Evolutionary conservation across 2,797 vertebrate species (phyloP), one percentile per base, ranked within the genome.

Genomic region (Gymnothorax reevesii): DNA sequence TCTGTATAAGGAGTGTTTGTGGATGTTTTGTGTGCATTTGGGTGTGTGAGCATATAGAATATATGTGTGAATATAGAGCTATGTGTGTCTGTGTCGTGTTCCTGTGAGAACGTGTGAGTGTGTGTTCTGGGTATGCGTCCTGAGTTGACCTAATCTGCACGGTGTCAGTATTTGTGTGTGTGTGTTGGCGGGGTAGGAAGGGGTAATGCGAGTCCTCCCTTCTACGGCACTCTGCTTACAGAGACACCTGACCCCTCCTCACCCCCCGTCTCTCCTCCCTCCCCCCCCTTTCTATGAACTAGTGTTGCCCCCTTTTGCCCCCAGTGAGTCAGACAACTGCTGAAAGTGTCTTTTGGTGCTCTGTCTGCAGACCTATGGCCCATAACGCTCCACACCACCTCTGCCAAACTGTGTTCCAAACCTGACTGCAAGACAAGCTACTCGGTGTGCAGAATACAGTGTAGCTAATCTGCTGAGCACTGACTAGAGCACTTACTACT

Each of bases 131-230:
- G 15, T 57, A 49, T 10, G 73, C 87, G 83, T 80, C 57, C 75
- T 86, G 54, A 57, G 42, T 55, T 84, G 59, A 57, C 66, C 75
- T 83, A 83, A 49, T 54, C 82, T 27, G 69, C 60, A 69, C 57
- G 71, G 25, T 86, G 86, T 82, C 86, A 88, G 84, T 73, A 71
- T 84, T 85, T 22, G 57, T 88, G 84, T 27, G 69, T 52, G 57
- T 42, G 33, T 42, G 33, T 42, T 42, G 33, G 33, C 33, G 33
- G 33, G 33, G 33, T 42, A 42, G 69, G 79, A 25, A 57, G 55
- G 20, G 57, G 73, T 87, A 86, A 88, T 84, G n/a, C 7, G 54
- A 59, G 57, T 69, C 82, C 64, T 55, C 73, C 69, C 60, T 57
- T 60, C 15, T 22, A 77, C 22, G 25, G 49, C 1, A 17, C 57